Evolutionary conservation across 2,888 invertebrate species (phyloP), one percentile per base, ranked within the genome.

Genomic region (Dolichopus griseipennis): DNA sequence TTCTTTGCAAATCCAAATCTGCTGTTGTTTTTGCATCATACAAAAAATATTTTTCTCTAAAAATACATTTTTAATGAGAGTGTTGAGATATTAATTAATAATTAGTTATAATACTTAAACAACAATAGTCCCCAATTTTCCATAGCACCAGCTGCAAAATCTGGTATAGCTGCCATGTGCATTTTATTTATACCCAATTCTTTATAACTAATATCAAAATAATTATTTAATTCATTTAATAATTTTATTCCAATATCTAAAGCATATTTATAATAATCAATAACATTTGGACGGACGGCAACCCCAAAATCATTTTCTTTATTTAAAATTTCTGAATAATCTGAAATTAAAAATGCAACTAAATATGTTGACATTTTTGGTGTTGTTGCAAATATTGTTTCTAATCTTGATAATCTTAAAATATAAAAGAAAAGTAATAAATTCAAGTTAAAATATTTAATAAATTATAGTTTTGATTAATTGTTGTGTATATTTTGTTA

Each of bases 101-200:
- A n/a, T n/a, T n/a, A n/a, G n/a, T n/a, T n/a, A 15, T 20, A 15
- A 90, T 78, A 88, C 89, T 87, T 87, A 80, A 91, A 95, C 5
- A 90, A 92, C 15, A 93, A 85, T 5, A 95, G 83, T 1, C 94
- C 95, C 93, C 94, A 95, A 76, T 95, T 95, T 77, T 94, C 93
- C 93, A 94, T 94, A 69, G 93, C 89, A 22, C 87, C 88, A 67
- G 88, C 88, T 0, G 87, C 85, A 79, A 93, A 93, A 74, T 91
- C 89, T 0, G 91, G 88, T 65, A 94, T 83, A 0, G 90, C 91
- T 3, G 91, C 86, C 73, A 90, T 88, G 76, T 93, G 91, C 74
- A 93, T 83, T 74, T 92, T 89, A 0, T 87, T 82, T 71, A 90
- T 83, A 1, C 83, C 84, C 67, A 78, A 67, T 0, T 69, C 37